These are phyloP conservation scores for Asbolus verrucosus DNA, from an alignment of 1,140 invertebrate genomes.

Conservation along the genomic window DNA sequence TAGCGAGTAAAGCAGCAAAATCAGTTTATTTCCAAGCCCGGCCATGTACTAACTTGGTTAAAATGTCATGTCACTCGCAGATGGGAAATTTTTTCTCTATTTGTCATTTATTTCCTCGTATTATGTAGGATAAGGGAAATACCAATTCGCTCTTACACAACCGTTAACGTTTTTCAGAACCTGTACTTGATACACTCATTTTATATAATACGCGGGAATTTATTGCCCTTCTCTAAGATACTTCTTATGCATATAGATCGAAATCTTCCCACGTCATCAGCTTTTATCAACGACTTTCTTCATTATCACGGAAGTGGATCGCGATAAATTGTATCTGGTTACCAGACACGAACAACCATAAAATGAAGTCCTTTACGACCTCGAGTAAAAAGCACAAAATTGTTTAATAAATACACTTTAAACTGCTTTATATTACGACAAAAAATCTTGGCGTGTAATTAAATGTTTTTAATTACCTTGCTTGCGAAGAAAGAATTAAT, in stretches of 20 bases:
- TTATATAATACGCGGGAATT: neutral
- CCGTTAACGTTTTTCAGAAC: neutral
- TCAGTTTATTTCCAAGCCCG: conserved; percentile 31
- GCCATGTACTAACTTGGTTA: conserved; percentile 13
- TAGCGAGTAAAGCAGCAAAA: conserved; percentile 6
- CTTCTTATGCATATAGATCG: conserved; percentile 11
- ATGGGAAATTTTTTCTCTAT: conserved; percentile 32
- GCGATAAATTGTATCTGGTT: conserved; percentile 25
- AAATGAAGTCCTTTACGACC: conserved; percentile 23
- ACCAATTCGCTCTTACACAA: conserved; percentile 13
- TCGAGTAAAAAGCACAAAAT: conserved; percentile 10
- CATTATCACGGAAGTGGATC: conserved; percentile 22
- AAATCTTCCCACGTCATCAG: neutral
- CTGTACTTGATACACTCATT: conserved; percentile 4
- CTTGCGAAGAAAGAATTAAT: neutral
- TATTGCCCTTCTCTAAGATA: neutral
- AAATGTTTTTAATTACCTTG: conserved; percentile 27
- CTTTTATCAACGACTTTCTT: neutral
- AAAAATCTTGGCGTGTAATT: conserved; percentile 17
- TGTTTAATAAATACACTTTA: conserved; percentile 27
- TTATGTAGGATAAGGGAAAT: conserved; percentile 7
- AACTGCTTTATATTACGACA: conserved; percentile 1
- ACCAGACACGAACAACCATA: conserved; percentile 12
- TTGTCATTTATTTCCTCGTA: conserved; percentile 36
- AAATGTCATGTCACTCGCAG: conserved; percentile 32